Evolutionary conservation across 2,888 invertebrate genomes (phyloP).

Genomic region (Tortrix viridana): DNA sequence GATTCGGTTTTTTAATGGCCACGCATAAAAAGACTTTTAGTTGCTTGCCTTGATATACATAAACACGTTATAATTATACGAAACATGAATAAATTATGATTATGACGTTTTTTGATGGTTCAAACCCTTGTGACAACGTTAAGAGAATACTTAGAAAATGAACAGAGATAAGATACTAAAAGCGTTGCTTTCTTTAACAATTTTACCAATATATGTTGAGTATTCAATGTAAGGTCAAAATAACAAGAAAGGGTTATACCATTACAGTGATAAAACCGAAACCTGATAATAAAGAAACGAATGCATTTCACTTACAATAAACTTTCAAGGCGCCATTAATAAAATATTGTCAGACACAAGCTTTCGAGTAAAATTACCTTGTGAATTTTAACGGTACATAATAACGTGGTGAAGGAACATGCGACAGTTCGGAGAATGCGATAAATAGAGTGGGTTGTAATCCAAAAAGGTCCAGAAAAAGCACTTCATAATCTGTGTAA

Average conservation of each 20-base stretch:
- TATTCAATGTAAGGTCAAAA: constrained; percentile 19
- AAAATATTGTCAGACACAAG: constrained; percentile 36
- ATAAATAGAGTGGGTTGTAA: constrained; percentile 41
- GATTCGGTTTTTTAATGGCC: constrained; percentile 16
- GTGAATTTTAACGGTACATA: constrained; percentile 69
- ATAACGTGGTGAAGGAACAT: constrained; percentile 54
- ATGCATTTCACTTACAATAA: constrained; percentile 49
- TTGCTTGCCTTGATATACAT: too few relatives aligned
- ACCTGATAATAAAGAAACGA: constrained; percentile 47
- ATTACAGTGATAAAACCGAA: constrained; percentile 42
- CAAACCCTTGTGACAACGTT: too few relatives aligned
- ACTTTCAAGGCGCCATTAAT: constrained; percentile 53
- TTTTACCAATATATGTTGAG: background rate
- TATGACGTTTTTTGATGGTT: too few relatives aligned
- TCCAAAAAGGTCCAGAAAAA: constrained; percentile 34
- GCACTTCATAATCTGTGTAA: constrained; percentile 16
- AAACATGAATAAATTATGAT: too few relatives aligned
- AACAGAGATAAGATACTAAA: too few relatives aligned
- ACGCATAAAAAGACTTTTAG: constrained; percentile 1
- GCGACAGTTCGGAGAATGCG: constrained; percentile 61
- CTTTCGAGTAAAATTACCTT: constrained; percentile 54
- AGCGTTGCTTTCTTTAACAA: too few relatives aligned
- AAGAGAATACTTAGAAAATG: too few relatives aligned
- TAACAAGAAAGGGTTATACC: constrained; percentile 25
- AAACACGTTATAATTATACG: too few relatives aligned